phyloP scores from a whole-genome alignment of 2,113 vertebrate genomes.

The Paedocypris sp. region DNA sequence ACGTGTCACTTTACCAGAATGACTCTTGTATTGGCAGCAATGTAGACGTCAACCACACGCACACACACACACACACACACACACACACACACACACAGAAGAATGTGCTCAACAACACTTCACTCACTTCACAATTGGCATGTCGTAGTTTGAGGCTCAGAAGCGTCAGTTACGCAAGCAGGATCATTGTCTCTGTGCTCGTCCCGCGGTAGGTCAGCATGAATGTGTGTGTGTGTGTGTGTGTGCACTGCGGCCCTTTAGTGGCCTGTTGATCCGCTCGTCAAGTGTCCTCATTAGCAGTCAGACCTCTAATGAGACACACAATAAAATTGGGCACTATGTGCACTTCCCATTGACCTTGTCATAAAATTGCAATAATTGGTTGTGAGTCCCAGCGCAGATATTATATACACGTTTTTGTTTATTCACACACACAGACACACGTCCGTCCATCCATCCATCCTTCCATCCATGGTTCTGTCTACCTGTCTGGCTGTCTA shows the following conservation, averaged over 20 bases:
- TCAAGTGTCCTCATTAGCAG: constrained; percentile 10
- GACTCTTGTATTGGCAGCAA: not conserved
- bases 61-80: not conserved
- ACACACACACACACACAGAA: not conserved
- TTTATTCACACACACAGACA: not conserved
- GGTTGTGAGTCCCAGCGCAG: not conserved
- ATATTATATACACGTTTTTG: too few species aligned
- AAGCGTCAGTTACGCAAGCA: not conserved
- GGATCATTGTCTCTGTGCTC: not conserved
- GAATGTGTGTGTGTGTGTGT: too few species aligned
- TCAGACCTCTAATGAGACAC: constrained; percentile 3
- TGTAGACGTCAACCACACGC: not conserved
- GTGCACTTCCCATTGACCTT: not conserved
- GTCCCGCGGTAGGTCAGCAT: too few species aligned
- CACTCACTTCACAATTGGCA: not conserved
- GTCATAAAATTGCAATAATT: not conserved
- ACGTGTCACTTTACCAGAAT: not conserved
- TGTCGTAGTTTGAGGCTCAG: not conserved
- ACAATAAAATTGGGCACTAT: not conserved
- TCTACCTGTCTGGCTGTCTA: too few species aligned
- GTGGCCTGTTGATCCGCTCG: not conserved
- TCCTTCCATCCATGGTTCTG: too few species aligned
- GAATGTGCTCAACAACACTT: not conserved
- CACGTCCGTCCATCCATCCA: not conserved
- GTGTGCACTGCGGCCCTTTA: too few species aligned